phyloP scores from a whole-genome alignment of 2,113 vertebrate species.

The Odontophorus gujanensis region DNA sequence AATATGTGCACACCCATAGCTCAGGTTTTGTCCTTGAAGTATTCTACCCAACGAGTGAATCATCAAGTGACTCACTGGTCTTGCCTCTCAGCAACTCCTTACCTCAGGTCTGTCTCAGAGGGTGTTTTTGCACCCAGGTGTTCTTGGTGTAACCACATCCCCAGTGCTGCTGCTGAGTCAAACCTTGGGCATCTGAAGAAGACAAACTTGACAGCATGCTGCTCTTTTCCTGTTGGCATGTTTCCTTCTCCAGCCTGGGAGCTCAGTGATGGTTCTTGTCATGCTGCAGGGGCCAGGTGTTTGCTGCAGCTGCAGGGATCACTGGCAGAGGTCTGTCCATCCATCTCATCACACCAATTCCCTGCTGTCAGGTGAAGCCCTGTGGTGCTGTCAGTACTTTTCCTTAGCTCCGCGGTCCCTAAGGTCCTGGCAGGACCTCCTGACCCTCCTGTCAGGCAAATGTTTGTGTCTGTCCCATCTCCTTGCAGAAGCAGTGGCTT shows the following conservation, averaged over 20 bases:
- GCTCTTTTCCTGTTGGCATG: rapidly evolving
- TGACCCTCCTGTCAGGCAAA: background rate
- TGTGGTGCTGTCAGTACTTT: background rate
- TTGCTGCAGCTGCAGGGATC: background rate
- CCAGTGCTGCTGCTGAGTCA: background rate
- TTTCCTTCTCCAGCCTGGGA: background rate
- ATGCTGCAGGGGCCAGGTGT: rapidly evolving
- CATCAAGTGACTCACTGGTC: background rate
- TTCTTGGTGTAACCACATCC: background rate
- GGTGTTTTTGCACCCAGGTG: background rate
- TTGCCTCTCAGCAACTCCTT: background rate
- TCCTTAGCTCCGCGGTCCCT: background rate
- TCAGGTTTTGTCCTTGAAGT: background rate
- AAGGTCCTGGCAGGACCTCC: background rate
- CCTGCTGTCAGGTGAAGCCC: background rate
- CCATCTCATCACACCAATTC: background rate
- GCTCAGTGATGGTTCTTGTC: background rate
- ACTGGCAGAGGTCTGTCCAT: background rate
- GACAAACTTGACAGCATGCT: background rate
- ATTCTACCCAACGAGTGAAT: background rate
- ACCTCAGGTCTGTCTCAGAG: background rate
- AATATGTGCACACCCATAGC: rapidly evolving
- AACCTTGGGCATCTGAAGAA: background rate
- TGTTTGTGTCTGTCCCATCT: background rate
- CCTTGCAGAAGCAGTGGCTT: background rate